Percentiles rank a stretch among this genome's conserved stretches.
Conservation (phyloP, 2,113 vertebrate genomes). For the Phalacrocorax brasilianus region DNA sequence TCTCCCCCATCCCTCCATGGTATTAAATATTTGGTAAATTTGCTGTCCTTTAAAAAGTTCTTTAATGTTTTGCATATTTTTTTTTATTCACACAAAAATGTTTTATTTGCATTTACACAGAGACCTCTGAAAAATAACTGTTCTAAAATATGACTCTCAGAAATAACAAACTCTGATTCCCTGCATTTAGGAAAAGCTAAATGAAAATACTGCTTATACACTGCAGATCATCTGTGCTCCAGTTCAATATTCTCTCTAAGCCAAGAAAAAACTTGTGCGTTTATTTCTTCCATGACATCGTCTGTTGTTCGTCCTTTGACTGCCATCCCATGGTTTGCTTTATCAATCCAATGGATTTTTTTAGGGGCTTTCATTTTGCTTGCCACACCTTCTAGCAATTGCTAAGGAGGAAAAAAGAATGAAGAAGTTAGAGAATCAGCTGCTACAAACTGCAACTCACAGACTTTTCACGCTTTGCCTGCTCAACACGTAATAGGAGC, state of each 20-base stretch:
- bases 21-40: not conserved
- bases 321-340: constrained; percentile 86
- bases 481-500: not conserved
- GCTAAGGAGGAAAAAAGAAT: constrained; percentile 64
- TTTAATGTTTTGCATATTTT: not conserved
- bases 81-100: not conserved
- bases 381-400: constrained; percentile 77
- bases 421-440: not conserved
- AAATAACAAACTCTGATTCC: not conserved
- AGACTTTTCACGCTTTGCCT: not conserved
- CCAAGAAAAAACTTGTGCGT: constrained; percentile 83
- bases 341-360: constrained; percentile 86
- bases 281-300: constrained; percentile 86
- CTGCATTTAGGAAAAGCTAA: not conserved
- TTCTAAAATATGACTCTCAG: not conserved
- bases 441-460: not conserved
- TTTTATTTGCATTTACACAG: not conserved
- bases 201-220: not conserved
- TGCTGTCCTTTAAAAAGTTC: not conserved
- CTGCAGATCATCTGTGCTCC: constrained; percentile 30
- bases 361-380: constrained; percentile 81
- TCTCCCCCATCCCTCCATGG: too few species aligned
- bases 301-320: constrained; percentile 82
- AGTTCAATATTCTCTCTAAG: constrained; percentile 71
- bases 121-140: not conserved